These are phyloP conservation scores for Apodemus sylvaticus DNA, from an alignment of 2,113 vertebrate species.

Conservation along the genomic window DNA sequence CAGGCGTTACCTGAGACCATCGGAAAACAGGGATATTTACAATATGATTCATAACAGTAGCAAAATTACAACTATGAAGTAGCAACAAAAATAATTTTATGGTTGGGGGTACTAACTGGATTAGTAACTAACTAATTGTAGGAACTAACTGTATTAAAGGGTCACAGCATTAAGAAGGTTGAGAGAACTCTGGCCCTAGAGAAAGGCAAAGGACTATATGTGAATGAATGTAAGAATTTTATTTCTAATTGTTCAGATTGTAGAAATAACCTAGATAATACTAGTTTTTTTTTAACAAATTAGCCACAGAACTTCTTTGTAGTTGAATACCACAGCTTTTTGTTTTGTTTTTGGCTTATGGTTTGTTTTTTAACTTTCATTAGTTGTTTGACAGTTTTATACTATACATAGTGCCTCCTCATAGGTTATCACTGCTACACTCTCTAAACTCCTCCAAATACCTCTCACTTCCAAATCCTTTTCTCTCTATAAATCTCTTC, in stretches of 20 bases:
- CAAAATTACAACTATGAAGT: neutral
- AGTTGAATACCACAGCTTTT: neutral
- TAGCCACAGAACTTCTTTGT: too few relatives aligned
- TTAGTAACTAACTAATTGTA: neutral
- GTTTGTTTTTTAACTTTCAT: neutral
- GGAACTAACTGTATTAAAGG: neutral
- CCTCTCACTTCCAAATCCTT: neutral
- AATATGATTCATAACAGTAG: neutral
- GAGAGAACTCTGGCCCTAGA: neutral
- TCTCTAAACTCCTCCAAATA: neutral
- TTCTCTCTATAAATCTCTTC: neutral
- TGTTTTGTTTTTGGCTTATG: neutral
- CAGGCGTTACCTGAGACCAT: neutral
- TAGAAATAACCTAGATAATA: neutral
- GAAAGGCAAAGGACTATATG: neutral
- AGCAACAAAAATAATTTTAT: neutral
- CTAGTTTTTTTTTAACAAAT: neutral
- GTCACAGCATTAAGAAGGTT: neutral
- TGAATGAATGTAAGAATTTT: neutral
- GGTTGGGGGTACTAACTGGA: neutral
- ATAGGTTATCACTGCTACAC: neutral
- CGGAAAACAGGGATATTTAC: neutral
- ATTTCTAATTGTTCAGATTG: neutral
- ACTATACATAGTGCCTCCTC: neutral
- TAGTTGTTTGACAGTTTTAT: neutral